phyloP scores from a whole-genome alignment of 2,113 vertebrate genomes.

The Spea multiplicata region DNA sequence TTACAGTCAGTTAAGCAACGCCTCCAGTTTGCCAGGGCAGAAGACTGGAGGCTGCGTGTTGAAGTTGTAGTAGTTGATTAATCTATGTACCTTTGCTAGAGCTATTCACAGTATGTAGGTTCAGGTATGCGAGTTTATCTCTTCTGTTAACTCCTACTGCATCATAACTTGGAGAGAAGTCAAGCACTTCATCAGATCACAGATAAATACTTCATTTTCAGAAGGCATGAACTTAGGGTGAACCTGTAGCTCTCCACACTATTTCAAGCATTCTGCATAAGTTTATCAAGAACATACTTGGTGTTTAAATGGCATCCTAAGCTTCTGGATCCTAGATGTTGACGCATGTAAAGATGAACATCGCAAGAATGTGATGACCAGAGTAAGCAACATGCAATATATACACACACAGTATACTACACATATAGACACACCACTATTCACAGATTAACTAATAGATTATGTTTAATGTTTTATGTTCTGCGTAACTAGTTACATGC shows the following conservation, averaged over 20 bases:
- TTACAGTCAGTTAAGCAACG: too few relatives aligned
- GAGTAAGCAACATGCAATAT: neutral
- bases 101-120: neutral
- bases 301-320: conserved; percentile 47
- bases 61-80: too few relatives aligned
- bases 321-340: neutral
- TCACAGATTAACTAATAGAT: too few relatives aligned
- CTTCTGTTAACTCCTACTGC: conserved; percentile 24
- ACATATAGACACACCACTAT: neutral
- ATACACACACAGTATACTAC: neutral
- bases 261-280: conserved; percentile 55
- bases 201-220: conserved; percentile 41
- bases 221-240: conserved; percentile 46
- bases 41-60: too few relatives aligned
- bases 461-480: too few relatives aligned
- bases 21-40: too few relatives aligned
- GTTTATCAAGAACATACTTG: conserved; percentile 48
- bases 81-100: neutral
- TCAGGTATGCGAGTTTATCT: conserved; percentile 22
- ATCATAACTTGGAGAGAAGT: conserved; percentile 50
- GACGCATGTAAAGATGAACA: neutral
- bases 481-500: too few relatives aligned
- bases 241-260: conserved; percentile 45
- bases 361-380: neutral
- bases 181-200: conserved; percentile 51